Base-by-base conservation (phyloP, 2,888 invertebrate genomes). In the Abscondita cerata region DNA sequence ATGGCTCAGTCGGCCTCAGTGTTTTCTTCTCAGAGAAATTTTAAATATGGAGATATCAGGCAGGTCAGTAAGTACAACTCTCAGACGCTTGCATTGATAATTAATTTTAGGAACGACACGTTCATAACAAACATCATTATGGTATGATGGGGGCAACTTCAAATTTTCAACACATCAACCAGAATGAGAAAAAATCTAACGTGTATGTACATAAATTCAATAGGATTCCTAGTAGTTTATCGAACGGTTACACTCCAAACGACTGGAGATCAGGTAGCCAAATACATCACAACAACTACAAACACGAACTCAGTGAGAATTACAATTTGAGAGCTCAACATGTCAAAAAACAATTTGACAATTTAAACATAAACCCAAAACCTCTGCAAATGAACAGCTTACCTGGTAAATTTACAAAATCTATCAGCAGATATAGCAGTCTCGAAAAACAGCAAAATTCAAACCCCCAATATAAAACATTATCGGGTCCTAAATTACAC, bases 141-240 rank as follows among this genome's bases (percentile, higher is more conserved):
- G 41, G 40, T n/a, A 13, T 31, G 31, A 8, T 13, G 6, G 15
- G 48, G n/a, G n/a, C n/a, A n/a, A n/a, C n/a, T n/a, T n/a, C n/a
- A n/a, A n/a, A n/a, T n/a, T n/a, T n/a, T n/a, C n/a, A n/a, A n/a
- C n/a, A n/a, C n/a, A n/a, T n/a, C n/a, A n/a, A n/a, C 12, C 25
- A 13, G 1, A 13, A 1, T 15, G 61, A 59, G 19, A 57, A 31
- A 11, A 58, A 58, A 54, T 50, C 59, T 31, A 46, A 20, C 8
- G 56, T 64, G 36, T 64, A 64, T n/a, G 55, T 64, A 1, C 63
- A 64, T 41, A 55, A 56, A 13, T 52, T 48, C 20, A 55, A 41
- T 18, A 64, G 47, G 20, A 11, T 41, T n/a, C 50, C 51, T 18
- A 54, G 31, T 15, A 6, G 13, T 9, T n/a, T n/a, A n/a, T 50